Base-by-base conservation (phyloP, 2,888 invertebrate species). In the Eupithecia inturbata region DNA sequence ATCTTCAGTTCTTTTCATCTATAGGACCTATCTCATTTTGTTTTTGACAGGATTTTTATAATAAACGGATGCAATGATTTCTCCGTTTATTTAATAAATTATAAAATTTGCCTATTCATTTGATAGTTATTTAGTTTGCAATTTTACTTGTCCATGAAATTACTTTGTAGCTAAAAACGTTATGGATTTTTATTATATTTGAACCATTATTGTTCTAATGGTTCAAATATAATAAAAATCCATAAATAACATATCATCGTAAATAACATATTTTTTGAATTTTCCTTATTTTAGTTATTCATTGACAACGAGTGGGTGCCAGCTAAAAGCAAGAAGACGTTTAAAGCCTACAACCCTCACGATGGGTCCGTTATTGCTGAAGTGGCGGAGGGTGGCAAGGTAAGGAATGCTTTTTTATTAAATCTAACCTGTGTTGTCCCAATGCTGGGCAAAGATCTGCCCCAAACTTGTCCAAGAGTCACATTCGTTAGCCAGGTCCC, bases 351-450 rank as follows among this genome's bases (percentile, higher is more conserved):
- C 74, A 97, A 97, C 88, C 98, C 98, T 26, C 92, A 96, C 12
- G 97, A 96, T 80, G 97, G 96, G 63, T 94, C 96, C 81, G 95
- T 96, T 77, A 97, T 98, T 74, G 94, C 95, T 33, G 95, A 96
- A 83, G 96, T 98, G n/a, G 95, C 97, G 60, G 98, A 98, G 92
- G 98, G 96, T 68, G 97, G 97, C 85, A 97, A 97, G 95, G 97
- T 97, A 90, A 78, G 62, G 26, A 22, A 63, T 19, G 45, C 45
- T n/a, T n/a, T n/a, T n/a, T n/a, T n/a, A n/a, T n/a, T n/a, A n/a
- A n/a, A n/a, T n/a, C n/a, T n/a, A n/a, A n/a, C n/a, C n/a, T n/a
- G n/a, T n/a, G n/a, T n/a, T n/a, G 36, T 36, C 31, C 5, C 31
- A 31, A 0, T 4, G 31, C 31, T 31, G 31, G 31, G 31, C 31